Percentiles rank a stretch among this genome's conserved stretches.
phyloP scores from a whole-genome alignment of 2,113 vertebrate genomes.

The Herpailurus yagouaroundi region DNA sequence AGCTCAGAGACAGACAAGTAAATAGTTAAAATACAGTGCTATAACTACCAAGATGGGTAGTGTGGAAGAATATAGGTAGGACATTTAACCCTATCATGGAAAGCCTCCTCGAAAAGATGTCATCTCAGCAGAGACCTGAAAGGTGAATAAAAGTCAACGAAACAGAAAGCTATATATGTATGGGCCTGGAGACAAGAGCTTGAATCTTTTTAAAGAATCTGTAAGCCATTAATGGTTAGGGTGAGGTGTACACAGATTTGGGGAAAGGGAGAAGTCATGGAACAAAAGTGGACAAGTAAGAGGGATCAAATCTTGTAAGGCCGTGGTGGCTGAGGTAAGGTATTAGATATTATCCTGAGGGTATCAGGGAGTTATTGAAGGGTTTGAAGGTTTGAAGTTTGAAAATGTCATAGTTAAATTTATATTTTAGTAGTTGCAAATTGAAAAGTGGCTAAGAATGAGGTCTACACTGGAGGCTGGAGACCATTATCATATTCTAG shows the following conservation, averaged over 20 bases:
- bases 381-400: neutral
- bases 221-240: neutral
- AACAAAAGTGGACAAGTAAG: neutral
- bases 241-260: neutral
- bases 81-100: neutral
- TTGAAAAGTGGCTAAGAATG: slow-evolving; percentile 19
- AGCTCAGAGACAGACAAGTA: neutral
- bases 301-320: neutral
- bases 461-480: neutral
- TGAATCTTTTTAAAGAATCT: neutral
- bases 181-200: neutral
- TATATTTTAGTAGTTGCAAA: slow-evolving; percentile 25
- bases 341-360: neutral
- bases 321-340: neutral
- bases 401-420: neutral
- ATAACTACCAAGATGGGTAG: neutral
- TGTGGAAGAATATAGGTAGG: neutral
- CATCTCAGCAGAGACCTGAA: neutral
- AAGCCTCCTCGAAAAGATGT: neutral
- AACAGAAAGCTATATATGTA: neutral
- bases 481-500: neutral
- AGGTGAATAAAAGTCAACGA: neutral
- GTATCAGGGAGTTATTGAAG: neutral
- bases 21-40: neutral
- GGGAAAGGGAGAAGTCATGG: neutral